Evolutionary conservation across 2,113 vertebrate species (phyloP), one percentile per base, ranked within the genome.

Genomic region (Ameiurus melas): DNA sequence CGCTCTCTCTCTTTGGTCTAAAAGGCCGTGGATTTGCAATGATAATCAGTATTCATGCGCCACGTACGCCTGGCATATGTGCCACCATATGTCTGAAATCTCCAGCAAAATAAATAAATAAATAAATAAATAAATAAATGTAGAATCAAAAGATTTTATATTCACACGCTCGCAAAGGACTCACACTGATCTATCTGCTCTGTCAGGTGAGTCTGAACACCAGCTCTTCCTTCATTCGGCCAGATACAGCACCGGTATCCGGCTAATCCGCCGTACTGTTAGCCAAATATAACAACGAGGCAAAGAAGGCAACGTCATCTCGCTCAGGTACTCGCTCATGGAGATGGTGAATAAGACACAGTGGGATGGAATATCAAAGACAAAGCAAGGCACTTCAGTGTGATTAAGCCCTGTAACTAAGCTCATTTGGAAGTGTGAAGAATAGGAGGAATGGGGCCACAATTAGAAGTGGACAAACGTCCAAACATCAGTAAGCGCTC

Each of bases 1-100:
- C 12, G 2, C 51, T 73, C 80, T 85, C 77, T 78, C 51, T 27
- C 39, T 90, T 84, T 78, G 79, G 85, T 92, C 85, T 90, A 77
- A 86, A 91, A 91, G 88, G 90, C 80, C 85, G 33, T 68, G 66
- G 88, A 83, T 90, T 89, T 89, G 88, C 87, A 85, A 91, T 92
- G 90, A 89, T 89, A 90, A 92, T 93, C 91, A 89, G 90, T 90
- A 92, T 92, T 93, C 90, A 77, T 88, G 90, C 84, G 60, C 88
- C 73, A 89, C 90, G 89, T 89, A 92, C 87, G 75, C 87, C 71
- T 57, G 89, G 87, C 92, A 93, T 93, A 93, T 90, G 92, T 64
- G 90, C 68, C 25, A 86, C 86, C 92, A 94, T 93, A 94, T 93
- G 94, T 91, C 91, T 89, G 58, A 77, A 91, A 90, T 91, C 90